A percentile compares a stretch with the other conserved stretches of the same genome.
phyloP scores from a whole-genome alignment of 1,140 invertebrate species.

The Goniozus legneri region DNA sequence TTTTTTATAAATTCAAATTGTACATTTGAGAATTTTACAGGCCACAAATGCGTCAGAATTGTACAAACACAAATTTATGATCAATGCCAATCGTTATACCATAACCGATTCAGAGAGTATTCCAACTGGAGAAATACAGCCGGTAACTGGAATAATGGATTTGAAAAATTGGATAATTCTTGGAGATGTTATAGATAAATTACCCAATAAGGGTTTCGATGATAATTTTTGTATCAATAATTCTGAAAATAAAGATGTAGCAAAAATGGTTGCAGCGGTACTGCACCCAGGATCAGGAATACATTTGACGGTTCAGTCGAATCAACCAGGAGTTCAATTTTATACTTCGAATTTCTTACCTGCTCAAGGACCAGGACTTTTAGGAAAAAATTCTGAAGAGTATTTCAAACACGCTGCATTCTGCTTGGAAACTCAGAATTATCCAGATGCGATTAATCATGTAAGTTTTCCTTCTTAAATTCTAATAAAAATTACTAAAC shows the following conservation, averaged over 20 bases:
- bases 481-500: not conserved
- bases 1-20: not conserved
- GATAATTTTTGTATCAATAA: conserved; percentile 63
- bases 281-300: conserved; percentile 69
- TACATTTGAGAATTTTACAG: conserved; percentile 38
- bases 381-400: conserved; percentile 66
- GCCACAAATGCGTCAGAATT: conserved; percentile 52
- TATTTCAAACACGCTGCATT: conserved; percentile 81
- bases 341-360: conserved; percentile 82
- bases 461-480: conserved; percentile 47
- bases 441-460: conserved; percentile 86
- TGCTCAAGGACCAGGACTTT: conserved; percentile 44
- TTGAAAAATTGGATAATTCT: conserved; percentile 56
- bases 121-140: conserved; percentile 71
- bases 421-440: conserved; percentile 90
- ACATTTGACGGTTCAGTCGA: conserved; percentile 70
- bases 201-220: conserved; percentile 61
- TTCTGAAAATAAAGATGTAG: not conserved
- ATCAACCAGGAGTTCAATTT: conserved; percentile 88
- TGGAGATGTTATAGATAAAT: conserved; percentile 49
- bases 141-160: conserved; percentile 62
- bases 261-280: conserved; percentile 53
- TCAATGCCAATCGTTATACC: conserved; percentile 76
- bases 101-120: conserved; percentile 71
- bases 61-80: conserved; percentile 69